phyloP scores from a whole-genome alignment of 2,888 invertebrate species.

The Folsomia manolachei region DNA sequence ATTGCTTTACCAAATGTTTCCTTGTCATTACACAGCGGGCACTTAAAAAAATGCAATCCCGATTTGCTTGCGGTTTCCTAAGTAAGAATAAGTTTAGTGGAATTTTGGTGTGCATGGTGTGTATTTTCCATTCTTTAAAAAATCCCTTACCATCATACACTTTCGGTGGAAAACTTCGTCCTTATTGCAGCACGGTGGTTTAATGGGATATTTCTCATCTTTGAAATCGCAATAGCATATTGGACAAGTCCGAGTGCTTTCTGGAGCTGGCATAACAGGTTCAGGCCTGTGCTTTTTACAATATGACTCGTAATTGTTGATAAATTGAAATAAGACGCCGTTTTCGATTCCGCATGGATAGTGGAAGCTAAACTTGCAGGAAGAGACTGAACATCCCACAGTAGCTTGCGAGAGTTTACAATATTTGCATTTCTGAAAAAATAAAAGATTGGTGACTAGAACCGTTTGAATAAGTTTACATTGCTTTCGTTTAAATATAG shows the following conservation, averaged over 20 bases:
- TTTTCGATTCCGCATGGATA: conserved; percentile 68
- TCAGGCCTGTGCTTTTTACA: conserved; percentile 64
- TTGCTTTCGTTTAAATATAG: no score
- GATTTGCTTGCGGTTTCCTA: conserved; percentile 70
- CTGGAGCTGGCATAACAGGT: conserved; percentile 56
- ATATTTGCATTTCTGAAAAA: conserved; percentile 70
- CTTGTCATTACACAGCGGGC: conserved; percentile 75
- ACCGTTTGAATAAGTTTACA: no score
- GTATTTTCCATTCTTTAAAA: not conserved
- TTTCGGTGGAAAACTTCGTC: conserved; percentile 72
- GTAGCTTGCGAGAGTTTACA: conserved; percentile 68
- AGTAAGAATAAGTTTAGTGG: conserved; percentile 47
- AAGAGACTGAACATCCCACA: conserved; percentile 65
- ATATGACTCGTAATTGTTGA: conserved; percentile 63
- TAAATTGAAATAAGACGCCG: conserved; percentile 65
- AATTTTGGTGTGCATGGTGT: not conserved
- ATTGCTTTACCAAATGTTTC: conserved; percentile 64
- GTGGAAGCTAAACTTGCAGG: conserved; percentile 70
- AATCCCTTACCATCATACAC: conserved; percentile 64
- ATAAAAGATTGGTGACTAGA: no score
- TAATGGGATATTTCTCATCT: conserved; percentile 58
- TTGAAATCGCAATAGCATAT: conserved; percentile 66
- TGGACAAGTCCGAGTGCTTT: conserved; percentile 58
- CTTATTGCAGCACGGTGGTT: conserved; percentile 74
- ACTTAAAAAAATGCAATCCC: conserved; percentile 74